These are phyloP conservation scores for Philereme vetulata DNA, from an alignment of 2,888 invertebrate genomes.

Conservation along the genomic window DNA sequence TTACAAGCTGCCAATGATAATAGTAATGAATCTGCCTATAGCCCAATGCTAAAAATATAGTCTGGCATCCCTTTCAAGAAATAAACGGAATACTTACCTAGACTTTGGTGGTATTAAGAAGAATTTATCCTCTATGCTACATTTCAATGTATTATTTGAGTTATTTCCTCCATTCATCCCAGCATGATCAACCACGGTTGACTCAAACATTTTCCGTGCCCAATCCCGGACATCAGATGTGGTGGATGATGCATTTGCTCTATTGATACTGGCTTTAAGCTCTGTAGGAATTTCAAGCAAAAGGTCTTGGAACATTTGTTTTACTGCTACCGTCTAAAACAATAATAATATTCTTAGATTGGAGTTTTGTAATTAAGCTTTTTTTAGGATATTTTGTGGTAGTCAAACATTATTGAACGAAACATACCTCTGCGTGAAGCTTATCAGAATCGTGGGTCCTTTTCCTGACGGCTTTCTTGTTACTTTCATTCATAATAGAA, in stretches of 20 bases:
- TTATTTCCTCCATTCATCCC: slow-evolving; percentile 83
- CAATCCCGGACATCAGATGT: slow-evolving; percentile 55
- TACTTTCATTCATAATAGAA: slow-evolving; percentile 49
- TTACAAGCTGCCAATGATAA: too few species aligned
- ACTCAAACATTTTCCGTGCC: slow-evolving; percentile 59
- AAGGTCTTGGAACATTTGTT: slow-evolving; percentile 51
- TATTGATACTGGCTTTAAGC: slow-evolving; percentile 39
- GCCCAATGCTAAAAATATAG: too few species aligned
- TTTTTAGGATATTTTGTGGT: background rate
- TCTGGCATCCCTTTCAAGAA: too few species aligned
- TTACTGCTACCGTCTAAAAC: slow-evolving; percentile 57
- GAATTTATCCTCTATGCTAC: slow-evolving; percentile 66
- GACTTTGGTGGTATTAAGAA: slow-evolving; percentile 88
- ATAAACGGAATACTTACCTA: slow-evolving; percentile 66
- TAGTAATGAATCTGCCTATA: too few species aligned
- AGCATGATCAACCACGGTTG: slow-evolving; percentile 53
- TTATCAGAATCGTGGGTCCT: slow-evolving; percentile 44
- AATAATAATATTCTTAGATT: background rate
- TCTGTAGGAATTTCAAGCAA: slow-evolving; percentile 43
- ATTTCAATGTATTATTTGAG: slow-evolving; percentile 74
- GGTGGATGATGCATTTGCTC: slow-evolving; percentile 11
- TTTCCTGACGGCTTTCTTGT: slow-evolving; percentile 49
- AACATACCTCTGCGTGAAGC: slow-evolving; percentile 55
- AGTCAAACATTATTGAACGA: background rate
- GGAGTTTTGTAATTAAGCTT: background rate